phyloP scores from a whole-genome alignment of 2,113 vertebrate species.

The Nymphicus hollandicus region DNA sequence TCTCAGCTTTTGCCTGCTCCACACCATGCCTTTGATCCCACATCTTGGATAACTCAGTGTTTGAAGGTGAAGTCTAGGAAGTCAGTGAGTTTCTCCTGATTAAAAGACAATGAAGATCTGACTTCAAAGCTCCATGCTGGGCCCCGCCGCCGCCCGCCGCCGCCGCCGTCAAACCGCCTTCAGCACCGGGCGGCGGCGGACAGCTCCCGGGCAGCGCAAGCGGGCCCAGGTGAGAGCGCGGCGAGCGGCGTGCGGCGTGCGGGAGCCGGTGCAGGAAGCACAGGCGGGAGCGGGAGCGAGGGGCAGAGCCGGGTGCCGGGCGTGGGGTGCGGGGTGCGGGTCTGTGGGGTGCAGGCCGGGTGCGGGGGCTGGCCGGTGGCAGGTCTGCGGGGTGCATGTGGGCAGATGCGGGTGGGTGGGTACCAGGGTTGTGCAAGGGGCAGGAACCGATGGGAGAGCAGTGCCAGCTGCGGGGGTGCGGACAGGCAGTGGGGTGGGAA shows the following conservation, averaged over 20 bases:
- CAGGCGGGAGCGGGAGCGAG: not conserved
- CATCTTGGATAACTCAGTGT: no score
- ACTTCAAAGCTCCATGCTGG: no score
- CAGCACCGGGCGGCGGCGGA: conserved; percentile 43
- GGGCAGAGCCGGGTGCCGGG: not conserved
- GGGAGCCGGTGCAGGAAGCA: not conserved
- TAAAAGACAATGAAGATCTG: no score
- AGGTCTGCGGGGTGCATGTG: not conserved
- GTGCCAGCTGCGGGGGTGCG: no score
- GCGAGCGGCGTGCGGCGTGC: no score
- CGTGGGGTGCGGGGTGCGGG: no score
- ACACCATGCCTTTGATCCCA: no score
- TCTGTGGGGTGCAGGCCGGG: not conserved
- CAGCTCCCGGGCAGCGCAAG: conserved; percentile 28
- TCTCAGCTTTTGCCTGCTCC: no score
- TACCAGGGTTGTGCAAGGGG: not conserved
- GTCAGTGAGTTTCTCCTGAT: no score
- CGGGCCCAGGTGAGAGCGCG: not conserved
- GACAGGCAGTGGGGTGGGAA: not conserved
- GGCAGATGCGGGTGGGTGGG: not conserved
- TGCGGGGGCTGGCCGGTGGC: no score
- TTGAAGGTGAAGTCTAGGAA: no score
- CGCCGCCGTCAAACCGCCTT: not conserved
- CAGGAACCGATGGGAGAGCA: no score
- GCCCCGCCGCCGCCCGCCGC: not conserved